A percentile compares a stretch with the other conserved stretches of the same genome.
These are phyloP conservation scores for Thamnaconus septentrionalis DNA, from an alignment of 2,113 vertebrate genomes.

Conservation along the genomic window DNA sequence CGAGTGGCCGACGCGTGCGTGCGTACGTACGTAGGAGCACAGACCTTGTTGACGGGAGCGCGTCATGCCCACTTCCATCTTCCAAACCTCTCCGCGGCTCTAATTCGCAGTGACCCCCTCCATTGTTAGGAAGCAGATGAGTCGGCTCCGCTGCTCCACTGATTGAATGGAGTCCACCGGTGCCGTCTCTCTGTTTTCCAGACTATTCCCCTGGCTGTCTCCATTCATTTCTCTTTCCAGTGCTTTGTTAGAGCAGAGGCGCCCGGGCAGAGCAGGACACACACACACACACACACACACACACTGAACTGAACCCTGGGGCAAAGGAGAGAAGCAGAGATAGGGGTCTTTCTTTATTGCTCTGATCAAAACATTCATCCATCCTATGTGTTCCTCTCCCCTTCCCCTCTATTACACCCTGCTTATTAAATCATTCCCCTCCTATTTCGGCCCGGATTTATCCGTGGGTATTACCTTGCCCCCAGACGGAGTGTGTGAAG, in stretches of 20 bases:
- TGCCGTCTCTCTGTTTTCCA: conserved; percentile 65
- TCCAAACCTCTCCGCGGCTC: conserved; percentile 53
- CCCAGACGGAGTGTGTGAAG: conserved; percentile 15
- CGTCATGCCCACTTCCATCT: conserved; percentile 48
- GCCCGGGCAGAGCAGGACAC: conserved; percentile 14
- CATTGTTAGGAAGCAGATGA: conserved; percentile 71
- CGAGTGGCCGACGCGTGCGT: conserved; percentile 12
- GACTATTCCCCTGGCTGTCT: conserved; percentile 70
- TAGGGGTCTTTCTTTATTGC: conserved; percentile 62
- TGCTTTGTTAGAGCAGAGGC: conserved; percentile 56
- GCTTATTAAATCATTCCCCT: conserved; percentile 69
- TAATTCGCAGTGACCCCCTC: conserved; percentile 70
- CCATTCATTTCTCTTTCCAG: conserved; percentile 64
- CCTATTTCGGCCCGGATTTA: conserved; percentile 54
- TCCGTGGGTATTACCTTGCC: conserved; percentile 48
- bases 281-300: conserved; percentile 16
- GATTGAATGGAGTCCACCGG: conserved; percentile 69
- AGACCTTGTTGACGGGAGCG: conserved; percentile 27
- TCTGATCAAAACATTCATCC: conserved; percentile 73
- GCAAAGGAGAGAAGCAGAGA: conserved; percentile 48
- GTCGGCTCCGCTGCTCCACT: conserved; percentile 45
- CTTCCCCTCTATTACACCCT: conserved; percentile 55
- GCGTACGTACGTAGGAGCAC: neutral
- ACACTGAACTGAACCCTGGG: conserved; percentile 31
- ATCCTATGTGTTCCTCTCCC: conserved; percentile 47